Evolutionary conservation across 2,113 vertebrate genomes (phyloP).

Genomic region (Syngnathus scovelli): DNA sequence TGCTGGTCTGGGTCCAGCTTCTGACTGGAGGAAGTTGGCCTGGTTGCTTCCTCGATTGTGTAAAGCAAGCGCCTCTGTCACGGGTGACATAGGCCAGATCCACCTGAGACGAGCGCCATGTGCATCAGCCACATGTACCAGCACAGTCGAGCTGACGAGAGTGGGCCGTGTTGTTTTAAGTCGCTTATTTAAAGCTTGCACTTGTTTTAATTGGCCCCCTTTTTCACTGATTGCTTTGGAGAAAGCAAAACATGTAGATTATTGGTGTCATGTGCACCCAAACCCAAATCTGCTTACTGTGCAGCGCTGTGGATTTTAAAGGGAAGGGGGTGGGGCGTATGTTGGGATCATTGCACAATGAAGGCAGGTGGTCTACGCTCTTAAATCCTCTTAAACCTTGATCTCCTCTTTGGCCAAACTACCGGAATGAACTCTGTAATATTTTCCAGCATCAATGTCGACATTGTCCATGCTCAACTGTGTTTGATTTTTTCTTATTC

Average conservation of each 20-base stretch:
- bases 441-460: background rate
- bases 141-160: constrained; percentile 27
- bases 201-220: constrained; percentile 20
- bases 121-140: constrained; percentile 33
- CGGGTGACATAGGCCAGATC: constrained; percentile 33
- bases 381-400: constrained; percentile 57
- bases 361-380: constrained; percentile 25
- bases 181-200: constrained; percentile 22
- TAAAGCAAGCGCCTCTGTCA: constrained; percentile 52
- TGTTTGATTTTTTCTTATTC: background rate
- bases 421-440: constrained; percentile 7
- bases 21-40: constrained; percentile 43
- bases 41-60: constrained; percentile 36
- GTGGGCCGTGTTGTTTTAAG: constrained; percentile 35
- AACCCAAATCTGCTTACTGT: constrained; percentile 41
- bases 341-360: constrained; percentile 34
- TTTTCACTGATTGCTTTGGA: constrained; percentile 44
- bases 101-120: constrained; percentile 52
- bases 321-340: constrained; percentile 19
- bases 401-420: constrained; percentile 35
- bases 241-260: constrained; percentile 45
- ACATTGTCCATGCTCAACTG: background rate
- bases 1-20: constrained; percentile 24
- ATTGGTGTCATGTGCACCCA: constrained; percentile 27
- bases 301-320: constrained; percentile 44